phyloP scores from a whole-genome alignment of 1,140 invertebrate genomes.

The Chrysoperla carnea region DNA sequence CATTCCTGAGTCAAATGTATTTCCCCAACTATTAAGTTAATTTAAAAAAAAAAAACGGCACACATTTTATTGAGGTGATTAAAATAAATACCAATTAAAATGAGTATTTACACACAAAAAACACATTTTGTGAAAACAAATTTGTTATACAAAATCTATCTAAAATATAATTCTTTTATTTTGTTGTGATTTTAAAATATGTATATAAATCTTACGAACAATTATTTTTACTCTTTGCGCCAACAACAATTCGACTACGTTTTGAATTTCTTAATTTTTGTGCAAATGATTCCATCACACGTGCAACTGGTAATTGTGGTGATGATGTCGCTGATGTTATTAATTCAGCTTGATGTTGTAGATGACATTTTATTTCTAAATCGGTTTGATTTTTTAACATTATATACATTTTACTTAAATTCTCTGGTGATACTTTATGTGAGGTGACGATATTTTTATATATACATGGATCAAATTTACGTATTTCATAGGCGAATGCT shows the following conservation, averaged over 20 bases:
- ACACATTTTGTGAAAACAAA: too few relatives aligned
- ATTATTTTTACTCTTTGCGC: not conserved
- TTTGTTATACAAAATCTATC: too few relatives aligned
- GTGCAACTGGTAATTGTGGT: not conserved
- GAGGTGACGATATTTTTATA: constrained; percentile 13
- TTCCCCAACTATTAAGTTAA: too few relatives aligned
- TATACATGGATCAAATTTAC: constrained; percentile 27
- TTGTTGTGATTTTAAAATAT: too few relatives aligned
- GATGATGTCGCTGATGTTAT: not conserved
- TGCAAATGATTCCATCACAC: not conserved
- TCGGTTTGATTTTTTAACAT: not conserved
- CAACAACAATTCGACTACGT: not conserved
- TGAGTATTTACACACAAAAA: too few relatives aligned
- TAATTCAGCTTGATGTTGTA: not conserved
- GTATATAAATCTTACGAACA: not conserved
- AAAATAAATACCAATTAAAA: too few relatives aligned
- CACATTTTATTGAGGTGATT: too few relatives aligned
- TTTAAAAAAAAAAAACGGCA: too few relatives aligned
- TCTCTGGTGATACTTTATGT: constrained; percentile 6
- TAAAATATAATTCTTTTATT: too few relatives aligned
- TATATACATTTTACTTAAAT: not conserved
- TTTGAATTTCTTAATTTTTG: not conserved
- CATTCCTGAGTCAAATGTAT: too few relatives aligned
- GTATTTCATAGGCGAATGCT: constrained; percentile 37
- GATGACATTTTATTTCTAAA: not conserved